Base-by-base conservation (phyloP, 2,797 vertebrate genomes). In the Lepidocolaptes lacrymiger region DNA sequence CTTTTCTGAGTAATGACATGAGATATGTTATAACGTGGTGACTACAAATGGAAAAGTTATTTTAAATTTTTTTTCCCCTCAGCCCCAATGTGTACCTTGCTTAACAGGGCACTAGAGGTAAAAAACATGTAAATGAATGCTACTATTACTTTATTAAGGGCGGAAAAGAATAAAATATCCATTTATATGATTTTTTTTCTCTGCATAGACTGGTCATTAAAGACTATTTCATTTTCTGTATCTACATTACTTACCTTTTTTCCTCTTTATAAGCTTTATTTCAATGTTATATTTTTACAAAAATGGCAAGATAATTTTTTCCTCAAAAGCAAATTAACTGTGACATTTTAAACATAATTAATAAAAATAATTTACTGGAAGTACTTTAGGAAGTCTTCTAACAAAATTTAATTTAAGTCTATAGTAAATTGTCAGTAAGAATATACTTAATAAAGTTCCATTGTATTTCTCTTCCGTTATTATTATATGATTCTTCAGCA, bases 331-430 rank as follows among this genome's bases (percentile, higher is more conserved):
- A 36, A 32, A 58, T 68, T 64, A 90, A 46, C 58, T 62, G 37
- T 76, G 83, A 64, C 55, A 55, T 62, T 86, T 95, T 79, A 75
- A 91, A 55, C 37, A 59, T 78, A 62, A 88, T 89, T 75, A 85
- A 85, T 78, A 71, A 75, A 85, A 89, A 55, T 36, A 51, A 80
- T 39, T 77, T 83, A 61, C 68, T 94, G 49, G 15, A 77, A 77
- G 28, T 55, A 30, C 43, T 88, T 93, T 34, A 72, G 36, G 52
- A 67, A 56, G 27, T 83, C 23, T 49, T 84, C 27, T 63, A 81
- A 54, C 7, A 87, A 41, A 81, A 91, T 81, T 74, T 84, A 81
- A 78, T 77, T 81, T 91, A 84, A 52, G 9, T 75, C 58, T 72
- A 3, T 55, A 79, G 27, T 76, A 79, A 89, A 75, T 89, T 94